phyloP scores from a whole-genome alignment of 2,113 vertebrate genomes.

The Pomatostomus ruficeps region DNA sequence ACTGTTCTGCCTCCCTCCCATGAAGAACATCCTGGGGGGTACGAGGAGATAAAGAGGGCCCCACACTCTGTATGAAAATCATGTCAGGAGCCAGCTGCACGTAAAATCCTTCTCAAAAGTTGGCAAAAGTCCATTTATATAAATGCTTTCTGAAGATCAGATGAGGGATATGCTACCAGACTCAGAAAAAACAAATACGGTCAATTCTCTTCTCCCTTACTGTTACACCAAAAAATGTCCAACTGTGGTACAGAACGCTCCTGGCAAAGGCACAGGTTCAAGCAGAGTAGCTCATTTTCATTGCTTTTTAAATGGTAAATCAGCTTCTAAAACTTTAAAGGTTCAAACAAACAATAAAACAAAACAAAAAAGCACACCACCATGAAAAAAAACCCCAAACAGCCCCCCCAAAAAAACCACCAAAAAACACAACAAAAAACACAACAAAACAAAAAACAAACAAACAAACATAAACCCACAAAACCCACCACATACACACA shows the following conservation, averaged over 20 bases:
- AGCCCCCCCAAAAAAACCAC: no score
- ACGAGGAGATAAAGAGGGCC: background rate
- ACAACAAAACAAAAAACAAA: no score
- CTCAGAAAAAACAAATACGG: background rate
- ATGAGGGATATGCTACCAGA: slow-evolving; percentile 1
- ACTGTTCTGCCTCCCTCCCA: slow-evolving; percentile 41
- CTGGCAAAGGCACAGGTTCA: background rate
- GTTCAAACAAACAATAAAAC: background rate
- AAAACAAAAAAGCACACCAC: background rate
- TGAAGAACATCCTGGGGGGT: slow-evolving; percentile 38
- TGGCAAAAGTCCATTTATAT: slow-evolving; percentile 26
- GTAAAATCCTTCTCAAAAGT: background rate
- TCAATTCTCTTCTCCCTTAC: background rate
- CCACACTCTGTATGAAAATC: background rate
- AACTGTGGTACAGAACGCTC: background rate
- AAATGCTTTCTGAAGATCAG: slow-evolving; percentile 14
- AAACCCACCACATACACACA: no score
- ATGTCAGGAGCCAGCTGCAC: slow-evolving; percentile 25
- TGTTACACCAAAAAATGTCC: background rate
- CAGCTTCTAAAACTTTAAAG: background rate
- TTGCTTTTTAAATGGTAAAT: background rate
- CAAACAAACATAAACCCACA: no score
- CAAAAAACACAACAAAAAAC: no score
- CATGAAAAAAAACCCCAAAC: background rate
- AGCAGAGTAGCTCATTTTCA: background rate